phyloP scores from a whole-genome alignment of 2,888 invertebrate genomes.

The Andrena haemorrhoa region DNA sequence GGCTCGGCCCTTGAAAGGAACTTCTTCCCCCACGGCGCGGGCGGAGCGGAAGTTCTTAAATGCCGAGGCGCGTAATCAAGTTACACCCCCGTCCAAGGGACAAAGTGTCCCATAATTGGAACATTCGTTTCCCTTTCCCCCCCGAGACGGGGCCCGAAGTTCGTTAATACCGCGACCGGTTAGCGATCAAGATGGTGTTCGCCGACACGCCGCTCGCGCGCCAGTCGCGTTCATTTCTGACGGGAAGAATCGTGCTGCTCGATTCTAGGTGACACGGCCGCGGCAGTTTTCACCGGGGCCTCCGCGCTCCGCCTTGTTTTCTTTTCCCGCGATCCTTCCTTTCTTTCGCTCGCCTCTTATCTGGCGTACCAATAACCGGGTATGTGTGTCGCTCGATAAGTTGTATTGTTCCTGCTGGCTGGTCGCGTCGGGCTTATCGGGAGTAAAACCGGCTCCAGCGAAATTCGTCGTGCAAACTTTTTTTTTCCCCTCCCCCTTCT shows the following conservation, averaged over 20 bases:
- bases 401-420: slow-evolving; percentile 58
- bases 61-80: too few relatives aligned
- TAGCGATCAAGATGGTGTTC: slow-evolving; percentile 36
- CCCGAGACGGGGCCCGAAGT: slow-evolving; percentile 16
- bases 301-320: not conserved
- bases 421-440: slow-evolving; percentile 54
- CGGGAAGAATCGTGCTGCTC: slow-evolving; percentile 36
- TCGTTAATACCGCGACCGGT: slow-evolving; percentile 30
- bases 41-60: too few relatives aligned
- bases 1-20: too few relatives aligned
- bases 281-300: slow-evolving; percentile 19
- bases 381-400: slow-evolving; percentile 69
- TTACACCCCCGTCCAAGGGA: slow-evolving; percentile 1
- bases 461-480: slow-evolving; percentile 56
- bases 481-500: not conserved
- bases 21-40: too few relatives aligned
- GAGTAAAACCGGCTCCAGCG: slow-evolving; percentile 43
- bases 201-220: slow-evolving; percentile 40
- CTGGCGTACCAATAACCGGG: slow-evolving; percentile 64
- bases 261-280: slow-evolving; percentile 52
- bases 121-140: slow-evolving; percentile 6
- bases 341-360: slow-evolving; percentile 58
- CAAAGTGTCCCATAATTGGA: slow-evolving; percentile 18
- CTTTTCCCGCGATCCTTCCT: slow-evolving; percentile 46
- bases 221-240: slow-evolving; percentile 11